Conservation (phyloP, 2,888 invertebrate genomes). For the Lapara coniferarum region DNA sequence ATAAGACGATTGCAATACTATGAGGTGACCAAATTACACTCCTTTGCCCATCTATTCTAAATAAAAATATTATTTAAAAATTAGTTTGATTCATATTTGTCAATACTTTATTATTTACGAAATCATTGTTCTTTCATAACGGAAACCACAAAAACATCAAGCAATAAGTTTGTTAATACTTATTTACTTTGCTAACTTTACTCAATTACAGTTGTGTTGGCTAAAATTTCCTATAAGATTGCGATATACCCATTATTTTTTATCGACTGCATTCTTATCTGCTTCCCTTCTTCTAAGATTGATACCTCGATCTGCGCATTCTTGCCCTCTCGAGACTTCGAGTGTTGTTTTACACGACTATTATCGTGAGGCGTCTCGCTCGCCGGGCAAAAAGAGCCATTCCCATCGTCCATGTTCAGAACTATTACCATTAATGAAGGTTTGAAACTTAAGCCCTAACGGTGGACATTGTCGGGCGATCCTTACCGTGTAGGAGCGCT, state of each 20-base stretch:
- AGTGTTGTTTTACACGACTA: constrained; percentile 60
- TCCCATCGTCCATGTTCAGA: constrained; percentile 68
- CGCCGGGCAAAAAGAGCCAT: constrained; percentile 69
- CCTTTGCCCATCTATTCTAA: too few species aligned
- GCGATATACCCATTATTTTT: constrained; percentile 19
- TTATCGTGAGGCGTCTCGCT: constrained; percentile 61
- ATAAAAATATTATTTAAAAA: too few species aligned
- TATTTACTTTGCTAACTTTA: constrained; percentile 34
- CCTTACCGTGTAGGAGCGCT: constrained; percentile 63
- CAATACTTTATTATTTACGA: background rate
- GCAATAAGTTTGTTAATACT: constrained; percentile 33
- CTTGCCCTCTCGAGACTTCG: constrained; percentile 32
- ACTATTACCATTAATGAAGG: constrained; percentile 78
- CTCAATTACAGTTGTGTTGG: constrained; percentile 17
- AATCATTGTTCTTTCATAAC: background rate
- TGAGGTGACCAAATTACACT: too few species aligned
- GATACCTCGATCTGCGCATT: constrained; percentile 16
- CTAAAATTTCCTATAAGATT: constrained; percentile 22
- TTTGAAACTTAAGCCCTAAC: constrained; percentile 72
- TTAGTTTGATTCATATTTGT: background rate
- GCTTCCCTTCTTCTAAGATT: constrained; percentile 28
- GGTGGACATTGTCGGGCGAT: constrained; percentile 75
- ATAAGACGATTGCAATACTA: too few species aligned
- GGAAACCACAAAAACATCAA: constrained; percentile 5
- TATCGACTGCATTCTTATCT: constrained; percentile 36